A percentile compares a stretch with the other conserved stretches of the same genome.
Evolutionary conservation across 2,113 vertebrate genomes (phyloP).

Genomic region (Electrona antarctica): DNA sequence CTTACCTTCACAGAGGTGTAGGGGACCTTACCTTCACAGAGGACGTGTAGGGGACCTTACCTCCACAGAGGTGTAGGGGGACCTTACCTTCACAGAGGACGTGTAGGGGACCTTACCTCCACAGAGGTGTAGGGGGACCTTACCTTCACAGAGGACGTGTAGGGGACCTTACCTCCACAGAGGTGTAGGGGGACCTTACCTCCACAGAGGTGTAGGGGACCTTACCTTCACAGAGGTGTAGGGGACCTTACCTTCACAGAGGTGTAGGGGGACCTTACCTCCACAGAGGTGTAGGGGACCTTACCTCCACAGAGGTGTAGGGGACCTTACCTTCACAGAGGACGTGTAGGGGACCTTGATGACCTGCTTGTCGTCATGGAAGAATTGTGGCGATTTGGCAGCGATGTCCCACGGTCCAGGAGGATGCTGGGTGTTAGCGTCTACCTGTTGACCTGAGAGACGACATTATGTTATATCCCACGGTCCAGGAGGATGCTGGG

Average conservation of each 20-base stretch:
- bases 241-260: slow-evolving; percentile 81
- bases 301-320: too few species aligned
- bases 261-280: too few species aligned
- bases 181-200: too few species aligned
- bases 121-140: too few species aligned
- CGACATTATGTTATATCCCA: too few species aligned
- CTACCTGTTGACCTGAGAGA: too few species aligned
- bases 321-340: slow-evolving; percentile 75
- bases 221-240: slow-evolving; percentile 81
- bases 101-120: slow-evolving; percentile 81
- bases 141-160: slow-evolving; percentile 81
- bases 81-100: slow-evolving; percentile 79
- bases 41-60: slow-evolving; percentile 79
- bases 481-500: too few species aligned
- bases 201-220: slow-evolving; percentile 80
- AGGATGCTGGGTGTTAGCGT: too few species aligned
- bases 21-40: slow-evolving; percentile 82
- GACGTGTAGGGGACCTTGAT: slow-evolving; percentile 79
- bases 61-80: too few species aligned
- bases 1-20: too few species aligned
- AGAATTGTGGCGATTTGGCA: slow-evolving; percentile 65
- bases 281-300: slow-evolving; percentile 80
- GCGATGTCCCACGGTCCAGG: slow-evolving; percentile 74
- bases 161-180: slow-evolving; percentile 80
- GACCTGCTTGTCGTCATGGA: slow-evolving; percentile 58